Percentiles rank a stretch among this genome's conserved stretches.
These are phyloP conservation scores for Lepus timidus DNA, from an alignment of 2,113 vertebrate genomes.

Conservation along the genomic window DNA sequence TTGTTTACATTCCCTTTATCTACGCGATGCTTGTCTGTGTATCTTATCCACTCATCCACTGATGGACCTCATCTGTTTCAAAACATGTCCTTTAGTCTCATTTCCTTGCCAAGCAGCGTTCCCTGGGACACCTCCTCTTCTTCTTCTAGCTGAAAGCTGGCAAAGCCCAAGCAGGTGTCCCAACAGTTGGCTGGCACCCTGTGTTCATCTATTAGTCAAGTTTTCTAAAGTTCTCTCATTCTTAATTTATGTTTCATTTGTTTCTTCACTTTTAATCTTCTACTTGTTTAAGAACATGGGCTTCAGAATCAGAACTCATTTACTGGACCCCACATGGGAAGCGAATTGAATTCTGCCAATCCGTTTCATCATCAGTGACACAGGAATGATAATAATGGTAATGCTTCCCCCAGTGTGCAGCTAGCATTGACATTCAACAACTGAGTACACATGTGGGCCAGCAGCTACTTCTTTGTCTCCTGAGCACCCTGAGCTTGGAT, in stretches of 20 bases:
- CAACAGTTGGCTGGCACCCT: conserved; percentile 8
- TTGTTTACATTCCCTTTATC: conserved; percentile 72
- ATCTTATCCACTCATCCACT: conserved; percentile 56
- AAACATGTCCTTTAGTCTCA: background rate
- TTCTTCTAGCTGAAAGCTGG: background rate
- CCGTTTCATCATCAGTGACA: background rate
- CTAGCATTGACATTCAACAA: background rate
- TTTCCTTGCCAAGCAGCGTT: background rate
- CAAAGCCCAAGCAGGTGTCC: background rate
- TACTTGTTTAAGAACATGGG: background rate
- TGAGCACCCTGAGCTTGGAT: background rate
- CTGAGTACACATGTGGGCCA: background rate
- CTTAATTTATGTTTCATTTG: background rate
- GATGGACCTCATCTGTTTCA: conserved; percentile 57
- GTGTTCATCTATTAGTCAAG: background rate
- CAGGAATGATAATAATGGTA: background rate
- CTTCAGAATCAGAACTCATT: background rate
- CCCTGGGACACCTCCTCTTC: background rate
- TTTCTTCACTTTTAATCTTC: conserved; percentile 30
- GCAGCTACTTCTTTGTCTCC: background rate
- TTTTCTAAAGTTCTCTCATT: background rate
- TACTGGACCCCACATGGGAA: background rate
- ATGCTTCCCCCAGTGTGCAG: background rate
- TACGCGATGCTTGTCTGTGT: conserved; percentile 66
- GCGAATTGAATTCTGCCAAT: background rate